These are phyloP conservation scores for Stichopus chloronotus DNA, from an alignment of 35 echinoderm and acorn worm genomes.

Conservation along the genomic window DNA sequence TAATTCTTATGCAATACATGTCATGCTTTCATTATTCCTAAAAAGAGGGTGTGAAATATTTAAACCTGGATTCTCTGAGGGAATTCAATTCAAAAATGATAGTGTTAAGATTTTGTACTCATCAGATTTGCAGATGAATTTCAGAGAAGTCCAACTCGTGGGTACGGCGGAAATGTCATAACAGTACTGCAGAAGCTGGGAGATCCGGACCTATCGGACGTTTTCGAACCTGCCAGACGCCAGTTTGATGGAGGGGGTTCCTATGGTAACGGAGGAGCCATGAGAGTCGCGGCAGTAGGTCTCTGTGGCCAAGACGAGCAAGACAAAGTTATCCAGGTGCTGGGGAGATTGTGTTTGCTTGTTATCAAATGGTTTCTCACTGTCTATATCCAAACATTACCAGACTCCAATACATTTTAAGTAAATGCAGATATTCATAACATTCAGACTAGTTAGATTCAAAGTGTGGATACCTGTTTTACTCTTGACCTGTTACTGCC, in stretches of 20 bases:
- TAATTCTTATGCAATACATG: no score
- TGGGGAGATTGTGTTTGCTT: no score
- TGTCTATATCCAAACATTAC: no score
- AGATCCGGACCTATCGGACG: constrained; percentile 55
- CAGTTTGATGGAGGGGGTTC: constrained; percentile 93
- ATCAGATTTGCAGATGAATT: constrained; percentile 74
- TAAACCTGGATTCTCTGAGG: no score
- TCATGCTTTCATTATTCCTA: no score
- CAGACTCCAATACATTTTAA: not conserved
- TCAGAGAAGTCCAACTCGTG: constrained; percentile 55
- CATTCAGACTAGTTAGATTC: not conserved
- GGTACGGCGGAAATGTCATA: constrained; percentile 83
- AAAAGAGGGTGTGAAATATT: no score
- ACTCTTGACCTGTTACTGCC: no score
- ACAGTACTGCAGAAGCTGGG: constrained; percentile 60
- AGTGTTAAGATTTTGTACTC: no score
- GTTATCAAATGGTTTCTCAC: no score
- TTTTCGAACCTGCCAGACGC: constrained; percentile 73
- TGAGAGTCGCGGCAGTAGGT: constrained; percentile 88
- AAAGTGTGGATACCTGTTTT: not conserved
- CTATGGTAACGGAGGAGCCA: constrained; percentile 96
- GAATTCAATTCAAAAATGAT: no score
- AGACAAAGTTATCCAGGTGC: constrained; percentile 81
- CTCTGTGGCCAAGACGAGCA: constrained; percentile 64
- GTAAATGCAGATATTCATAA: not conserved